phyloP scores from a whole-genome alignment of 1,140 invertebrate genomes.

The Drosophila ohnishii region DNA sequence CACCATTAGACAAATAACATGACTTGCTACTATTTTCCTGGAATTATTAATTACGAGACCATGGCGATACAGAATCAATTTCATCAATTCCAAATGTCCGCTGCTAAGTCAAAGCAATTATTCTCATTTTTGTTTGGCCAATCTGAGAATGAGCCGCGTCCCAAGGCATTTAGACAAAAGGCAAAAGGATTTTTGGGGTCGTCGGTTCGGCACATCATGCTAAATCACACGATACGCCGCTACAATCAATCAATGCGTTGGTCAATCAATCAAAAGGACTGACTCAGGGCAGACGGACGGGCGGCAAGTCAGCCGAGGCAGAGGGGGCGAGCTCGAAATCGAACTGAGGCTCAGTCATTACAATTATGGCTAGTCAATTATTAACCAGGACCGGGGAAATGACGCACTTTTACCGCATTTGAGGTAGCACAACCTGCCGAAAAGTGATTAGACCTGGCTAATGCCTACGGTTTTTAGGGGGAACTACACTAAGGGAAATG shows the following conservation, averaged over 20 bases:
- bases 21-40: constrained; percentile 42
- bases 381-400: constrained; percentile 53
- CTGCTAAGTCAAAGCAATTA: constrained; percentile 53
- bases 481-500: neutral
- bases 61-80: constrained; percentile 42
- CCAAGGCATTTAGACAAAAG: constrained; percentile 37
- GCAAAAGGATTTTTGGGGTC: neutral
- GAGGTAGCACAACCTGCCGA: constrained; percentile 2
- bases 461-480: neutral
- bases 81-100: constrained; percentile 38
- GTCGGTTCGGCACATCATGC: constrained; percentile 14
- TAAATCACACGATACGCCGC: constrained; percentile 32
- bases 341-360: constrained; percentile 45
- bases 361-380: constrained; percentile 72
- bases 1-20: constrained; percentile 68
- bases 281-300: constrained; percentile 12
- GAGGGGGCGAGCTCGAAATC: constrained; percentile 20
- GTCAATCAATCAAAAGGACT: constrained; percentile 55
- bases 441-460: constrained; percentile 15
- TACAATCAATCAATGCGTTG: constrained; percentile 66
- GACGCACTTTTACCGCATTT: constrained; percentile 35
- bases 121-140: constrained; percentile 29
- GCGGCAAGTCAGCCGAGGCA: neutral
- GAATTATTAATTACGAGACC: constrained; percentile 47
- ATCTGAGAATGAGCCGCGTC: constrained; percentile 7